Conservation (phyloP, 2,888 invertebrate species). For the Himalopsyche kuldschensis region DNA sequence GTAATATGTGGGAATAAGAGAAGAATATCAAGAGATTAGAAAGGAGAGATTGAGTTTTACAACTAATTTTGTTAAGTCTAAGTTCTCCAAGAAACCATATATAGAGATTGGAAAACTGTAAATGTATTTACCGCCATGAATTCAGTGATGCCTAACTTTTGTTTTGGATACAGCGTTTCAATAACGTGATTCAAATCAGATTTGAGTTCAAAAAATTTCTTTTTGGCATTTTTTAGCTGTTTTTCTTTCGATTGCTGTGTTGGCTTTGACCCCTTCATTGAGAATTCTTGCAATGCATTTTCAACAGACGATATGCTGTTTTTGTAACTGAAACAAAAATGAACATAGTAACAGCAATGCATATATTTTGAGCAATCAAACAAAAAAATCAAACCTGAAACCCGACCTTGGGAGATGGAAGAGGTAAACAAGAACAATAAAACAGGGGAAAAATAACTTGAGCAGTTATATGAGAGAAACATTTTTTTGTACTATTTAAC, state of each 20-base stretch:
- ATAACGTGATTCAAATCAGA: constrained; percentile 48
- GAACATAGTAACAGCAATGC: neutral
- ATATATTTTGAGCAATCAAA: neutral
- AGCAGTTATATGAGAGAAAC: too few species aligned
- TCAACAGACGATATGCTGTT: constrained; percentile 37
- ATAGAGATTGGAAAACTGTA: too few species aligned
- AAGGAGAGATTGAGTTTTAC: too few species aligned
- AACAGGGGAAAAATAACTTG: too few species aligned
- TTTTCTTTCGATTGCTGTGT: constrained; percentile 44
- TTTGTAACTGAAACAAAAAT: constrained; percentile 25
- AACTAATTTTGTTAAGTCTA: too few species aligned
- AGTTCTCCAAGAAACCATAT: too few species aligned
- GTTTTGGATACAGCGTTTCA: constrained; percentile 47
- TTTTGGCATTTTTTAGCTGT: constrained; percentile 49
- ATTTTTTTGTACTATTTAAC: too few species aligned
- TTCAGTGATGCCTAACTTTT: constrained; percentile 44
- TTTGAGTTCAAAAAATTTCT: constrained; percentile 49
- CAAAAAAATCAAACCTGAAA: too few species aligned
- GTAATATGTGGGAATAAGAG: too few species aligned
- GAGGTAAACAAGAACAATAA: too few species aligned
- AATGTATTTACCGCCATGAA: constrained; percentile 48
- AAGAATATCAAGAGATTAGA: too few species aligned
- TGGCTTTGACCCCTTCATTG: constrained; percentile 43
- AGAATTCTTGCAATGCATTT: constrained; percentile 49
- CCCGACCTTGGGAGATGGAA: too few species aligned